Percentiles rank a stretch among this genome's conserved stretches.
These are phyloP conservation scores for Monoplex corrugatus DNA, from an alignment of 2,888 invertebrate species.

Conservation along the genomic window DNA sequence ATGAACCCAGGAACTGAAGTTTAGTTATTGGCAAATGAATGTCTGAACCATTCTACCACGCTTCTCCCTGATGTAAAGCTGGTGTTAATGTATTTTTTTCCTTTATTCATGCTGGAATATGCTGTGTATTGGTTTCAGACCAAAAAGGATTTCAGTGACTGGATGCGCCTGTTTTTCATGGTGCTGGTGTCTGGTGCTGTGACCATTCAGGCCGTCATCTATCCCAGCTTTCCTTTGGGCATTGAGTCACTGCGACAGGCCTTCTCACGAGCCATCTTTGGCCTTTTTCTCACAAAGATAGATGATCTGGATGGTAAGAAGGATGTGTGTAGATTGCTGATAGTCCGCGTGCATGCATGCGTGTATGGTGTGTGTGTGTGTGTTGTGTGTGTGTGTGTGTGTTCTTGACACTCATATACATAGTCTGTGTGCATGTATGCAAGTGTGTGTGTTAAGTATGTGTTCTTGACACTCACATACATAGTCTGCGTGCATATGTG, in stretches of 20 bases:
- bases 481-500: too few relatives aligned
- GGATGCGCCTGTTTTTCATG: constrained; percentile 79
- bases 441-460: background rate
- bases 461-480: too few relatives aligned
- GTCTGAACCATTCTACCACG: too few relatives aligned
- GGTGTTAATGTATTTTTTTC: too few relatives aligned
- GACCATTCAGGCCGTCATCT: constrained; percentile 82
- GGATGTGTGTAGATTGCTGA: background rate
- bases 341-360: background rate
- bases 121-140: constrained; percentile 64
- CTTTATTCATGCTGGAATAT: background rate
- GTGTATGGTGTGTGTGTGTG: background rate
- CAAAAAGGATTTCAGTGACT: constrained; percentile 79
- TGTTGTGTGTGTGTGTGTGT: too few relatives aligned
- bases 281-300: constrained; percentile 82
- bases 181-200: constrained; percentile 80
- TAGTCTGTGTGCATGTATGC: background rate
- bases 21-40: too few relatives aligned
- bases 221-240: constrained; percentile 81
- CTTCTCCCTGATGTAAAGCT: too few relatives aligned
- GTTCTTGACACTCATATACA: too few relatives aligned
- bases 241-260: constrained; percentile 75
- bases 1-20: too few relatives aligned
- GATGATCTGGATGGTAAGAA: constrained; percentile 75
- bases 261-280: constrained; percentile 81